phyloP scores from a whole-genome alignment of 1,140 invertebrate genomes.

The Cotesia glomerata region DNA sequence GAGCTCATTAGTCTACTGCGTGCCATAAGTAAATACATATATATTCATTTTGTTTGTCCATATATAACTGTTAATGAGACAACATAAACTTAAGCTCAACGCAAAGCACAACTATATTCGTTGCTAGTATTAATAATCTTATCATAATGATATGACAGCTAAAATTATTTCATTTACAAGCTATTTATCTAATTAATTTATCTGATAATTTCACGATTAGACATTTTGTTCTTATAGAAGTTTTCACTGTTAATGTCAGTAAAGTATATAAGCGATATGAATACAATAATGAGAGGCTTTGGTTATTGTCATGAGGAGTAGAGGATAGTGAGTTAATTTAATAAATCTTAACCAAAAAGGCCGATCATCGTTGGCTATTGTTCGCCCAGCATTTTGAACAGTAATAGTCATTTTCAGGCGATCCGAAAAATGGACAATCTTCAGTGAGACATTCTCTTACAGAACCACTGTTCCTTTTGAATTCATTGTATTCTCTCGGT shows the following conservation, averaged over 20 bases:
- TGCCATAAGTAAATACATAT: conserved; percentile 5
- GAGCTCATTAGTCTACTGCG: background rate
- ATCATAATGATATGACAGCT: background rate
- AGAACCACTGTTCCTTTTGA: conserved; percentile 37
- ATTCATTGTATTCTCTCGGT: conserved; percentile 35
- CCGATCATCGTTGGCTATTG: conserved; percentile 46
- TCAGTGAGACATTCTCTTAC: conserved; percentile 53
- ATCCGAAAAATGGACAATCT: conserved; percentile 58
- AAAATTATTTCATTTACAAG: background rate
- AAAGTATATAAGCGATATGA: background rate
- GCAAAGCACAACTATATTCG: conserved; percentile 21
- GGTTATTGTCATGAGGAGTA: conserved; percentile 55
- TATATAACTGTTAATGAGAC: no score
- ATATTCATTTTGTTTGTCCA: background rate
- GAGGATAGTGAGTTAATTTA: background rate
- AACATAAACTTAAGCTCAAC: conserved; percentile 18
- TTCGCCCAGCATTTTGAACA: conserved; percentile 60
- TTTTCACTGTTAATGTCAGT: background rate
- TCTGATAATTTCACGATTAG: background rate
- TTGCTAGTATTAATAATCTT: conserved; percentile 10
- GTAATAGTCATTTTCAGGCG: conserved; percentile 55
- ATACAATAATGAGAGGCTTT: conserved; percentile 7
- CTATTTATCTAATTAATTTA: no score
- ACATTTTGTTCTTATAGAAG: background rate
- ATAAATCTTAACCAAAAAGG: background rate